Conservation (phyloP, 64 coral and sea anemone species). For the Cladopsammia gracilis region DNA sequence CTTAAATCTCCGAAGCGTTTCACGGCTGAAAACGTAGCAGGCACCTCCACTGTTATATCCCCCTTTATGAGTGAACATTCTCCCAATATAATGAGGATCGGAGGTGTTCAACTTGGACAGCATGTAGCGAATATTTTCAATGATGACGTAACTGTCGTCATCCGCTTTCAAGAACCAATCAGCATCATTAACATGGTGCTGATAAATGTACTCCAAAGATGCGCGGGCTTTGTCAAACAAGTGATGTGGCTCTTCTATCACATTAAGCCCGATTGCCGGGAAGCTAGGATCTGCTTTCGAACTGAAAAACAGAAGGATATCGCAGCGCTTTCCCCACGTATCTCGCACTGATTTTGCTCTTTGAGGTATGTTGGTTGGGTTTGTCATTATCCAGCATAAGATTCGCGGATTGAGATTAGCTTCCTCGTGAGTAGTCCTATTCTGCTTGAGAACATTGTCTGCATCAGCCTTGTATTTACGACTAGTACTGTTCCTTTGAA, state of each 20-base stretch:
- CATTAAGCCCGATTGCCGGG: slow-evolving; percentile 67
- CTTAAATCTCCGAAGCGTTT: slow-evolving; percentile 65
- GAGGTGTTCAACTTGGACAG: slow-evolving; percentile 55
- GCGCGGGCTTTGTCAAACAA: slow-evolving; percentile 73
- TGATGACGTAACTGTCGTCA: slow-evolving; percentile 70
- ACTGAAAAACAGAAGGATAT: slow-evolving; percentile 76
- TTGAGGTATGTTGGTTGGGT: slow-evolving; percentile 19
- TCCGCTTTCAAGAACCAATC: slow-evolving; percentile 88
- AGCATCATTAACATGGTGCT: slow-evolving; percentile 69
- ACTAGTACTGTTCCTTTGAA: too few species aligned
- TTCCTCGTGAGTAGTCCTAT: too few species aligned
- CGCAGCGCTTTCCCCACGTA: slow-evolving; percentile 84
- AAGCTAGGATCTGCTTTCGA: slow-evolving; percentile 63
- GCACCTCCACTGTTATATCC: slow-evolving; percentile 72
- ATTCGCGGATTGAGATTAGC: slow-evolving; percentile 4
- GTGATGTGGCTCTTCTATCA: slow-evolving; percentile 62
- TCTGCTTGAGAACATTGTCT: too few species aligned
- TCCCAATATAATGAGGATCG: slow-evolving; percentile 67
- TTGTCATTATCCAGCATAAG: slow-evolving; percentile 83
- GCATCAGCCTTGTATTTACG: too few species aligned
- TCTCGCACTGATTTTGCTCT: slow-evolving; percentile 84
- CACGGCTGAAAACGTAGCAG: slow-evolving; percentile 75
- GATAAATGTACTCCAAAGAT: slow-evolving; percentile 65
- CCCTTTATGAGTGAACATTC: slow-evolving; percentile 59
- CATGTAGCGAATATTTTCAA: slow-evolving; percentile 72